Conservation (phyloP, 2,797 vertebrate genomes). For the Taenioides sp. region DNA sequence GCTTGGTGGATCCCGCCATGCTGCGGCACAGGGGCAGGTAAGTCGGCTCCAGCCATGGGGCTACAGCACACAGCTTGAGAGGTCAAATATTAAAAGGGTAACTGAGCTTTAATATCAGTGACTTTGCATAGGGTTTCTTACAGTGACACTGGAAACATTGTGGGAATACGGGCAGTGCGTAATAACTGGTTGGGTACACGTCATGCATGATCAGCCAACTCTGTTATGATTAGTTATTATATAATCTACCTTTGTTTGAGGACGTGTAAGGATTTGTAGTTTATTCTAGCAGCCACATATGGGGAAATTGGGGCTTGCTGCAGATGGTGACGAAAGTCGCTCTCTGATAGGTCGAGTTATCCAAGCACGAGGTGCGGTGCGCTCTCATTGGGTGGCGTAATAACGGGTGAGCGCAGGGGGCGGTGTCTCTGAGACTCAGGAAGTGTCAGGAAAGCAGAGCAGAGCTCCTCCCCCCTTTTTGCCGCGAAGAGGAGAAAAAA, state of each 20-base stretch:
- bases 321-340: constrained; percentile 30
- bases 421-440: constrained; percentile 64
- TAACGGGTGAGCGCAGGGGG: constrained; percentile 90
- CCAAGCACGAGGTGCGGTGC: constrained; percentile 48
- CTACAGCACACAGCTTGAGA: neutral
- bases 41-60: constrained; percentile 52
- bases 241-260: constrained; percentile 24
- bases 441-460: constrained; percentile 35
- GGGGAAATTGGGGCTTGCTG: constrained; percentile 12
- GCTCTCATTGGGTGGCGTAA: constrained; percentile 79
- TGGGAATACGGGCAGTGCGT: neutral
- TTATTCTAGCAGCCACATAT: constrained; percentile 42
- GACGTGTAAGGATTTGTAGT: constrained; percentile 22
- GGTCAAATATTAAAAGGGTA: neutral
- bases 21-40: constrained; percentile 96
- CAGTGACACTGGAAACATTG: neutral
- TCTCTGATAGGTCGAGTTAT: constrained; percentile 63
- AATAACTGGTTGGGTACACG: neutral
- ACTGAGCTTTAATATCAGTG: neutral
- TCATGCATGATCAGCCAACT: constrained; percentile 5
- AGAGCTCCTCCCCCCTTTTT: constrained; percentile 43
- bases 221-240: constrained; percentile 42
- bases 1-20: constrained; percentile 98
- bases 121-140: neutral
- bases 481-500: constrained; percentile 31